Evolutionary conservation across 1,140 invertebrate species (phyloP).

Genomic region (Melanaphis sacchari): DNA sequence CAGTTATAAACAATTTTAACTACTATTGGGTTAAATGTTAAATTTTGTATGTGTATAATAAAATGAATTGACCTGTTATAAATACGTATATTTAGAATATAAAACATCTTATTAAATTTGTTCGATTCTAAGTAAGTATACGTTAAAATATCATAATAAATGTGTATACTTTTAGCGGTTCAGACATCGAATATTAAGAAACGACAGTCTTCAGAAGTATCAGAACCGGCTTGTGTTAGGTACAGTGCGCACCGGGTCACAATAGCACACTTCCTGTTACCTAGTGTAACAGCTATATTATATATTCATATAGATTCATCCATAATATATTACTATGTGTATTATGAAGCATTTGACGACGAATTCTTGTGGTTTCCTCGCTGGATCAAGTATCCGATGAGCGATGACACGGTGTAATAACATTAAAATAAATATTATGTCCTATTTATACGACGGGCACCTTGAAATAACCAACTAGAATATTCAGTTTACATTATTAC

Average conservation of each 20-base stretch:
- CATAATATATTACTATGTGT: background rate
- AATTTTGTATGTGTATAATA: background rate
- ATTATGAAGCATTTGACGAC: background rate
- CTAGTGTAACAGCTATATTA: background rate
- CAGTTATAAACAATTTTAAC: background rate
- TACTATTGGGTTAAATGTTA: background rate
- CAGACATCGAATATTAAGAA: background rate
- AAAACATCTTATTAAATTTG: background rate
- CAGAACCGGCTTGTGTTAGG: background rate
- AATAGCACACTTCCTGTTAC: constrained; percentile 6
- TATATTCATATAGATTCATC: background rate
- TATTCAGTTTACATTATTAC: background rate
- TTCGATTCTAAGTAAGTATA: background rate
- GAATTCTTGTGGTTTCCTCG: constrained; percentile 22
- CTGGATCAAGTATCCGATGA: background rate
- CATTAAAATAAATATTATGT: background rate
- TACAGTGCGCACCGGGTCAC: background rate
- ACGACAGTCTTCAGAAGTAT: background rate
- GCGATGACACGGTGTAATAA: background rate
- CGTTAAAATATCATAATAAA: background rate
- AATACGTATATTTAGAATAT: background rate
- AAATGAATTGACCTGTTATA: background rate
- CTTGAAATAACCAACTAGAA: background rate
- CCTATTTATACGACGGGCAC: background rate
- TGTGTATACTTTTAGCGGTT: background rate